These are phyloP conservation scores for Parascotia fuliginaria DNA, from an alignment of 2,888 invertebrate genomes.

Conservation along the genomic window DNA sequence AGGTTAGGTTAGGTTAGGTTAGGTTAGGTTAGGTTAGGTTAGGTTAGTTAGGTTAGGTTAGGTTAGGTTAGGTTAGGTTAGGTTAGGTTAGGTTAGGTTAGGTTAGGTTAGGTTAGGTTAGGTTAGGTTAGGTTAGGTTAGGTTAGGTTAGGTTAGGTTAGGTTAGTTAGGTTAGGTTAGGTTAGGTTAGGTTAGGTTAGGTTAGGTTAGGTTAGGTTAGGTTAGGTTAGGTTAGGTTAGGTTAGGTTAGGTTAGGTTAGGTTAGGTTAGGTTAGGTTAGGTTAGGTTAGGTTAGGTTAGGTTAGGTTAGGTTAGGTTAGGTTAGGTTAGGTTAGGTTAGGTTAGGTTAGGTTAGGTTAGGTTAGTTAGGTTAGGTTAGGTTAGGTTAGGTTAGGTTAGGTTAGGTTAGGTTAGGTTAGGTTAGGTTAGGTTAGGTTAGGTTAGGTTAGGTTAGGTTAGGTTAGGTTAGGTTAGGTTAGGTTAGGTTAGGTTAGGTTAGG, in stretches of 20 bases:
- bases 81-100: slow-evolving; percentile 3
- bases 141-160: slow-evolving; percentile 6
- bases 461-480: slow-evolving; percentile 26
- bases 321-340: slow-evolving; percentile 18
- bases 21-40: slow-evolving; percentile 10
- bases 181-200: slow-evolving; percentile 31
- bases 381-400: slow-evolving; percentile 29
- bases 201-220: slow-evolving; percentile 32
- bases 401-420: slow-evolving; percentile 34
- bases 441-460: slow-evolving; percentile 22
- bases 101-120: slow-evolving; percentile 1
- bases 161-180: slow-evolving; percentile 27
- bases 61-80: slow-evolving; percentile 1
- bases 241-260: slow-evolving; percentile 32
- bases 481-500: slow-evolving; percentile 11
- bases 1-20: slow-evolving; percentile 9
- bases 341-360: slow-evolving; percentile 27
- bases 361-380: slow-evolving; percentile 23
- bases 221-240: slow-evolving; percentile 30
- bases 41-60: slow-evolving; percentile 4
- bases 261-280: slow-evolving; percentile 27
- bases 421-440: slow-evolving; percentile 32
- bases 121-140: slow-evolving; percentile 1
- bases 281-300: slow-evolving; percentile 34
- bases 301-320: slow-evolving; percentile 23